Percentiles rank a stretch among this genome's conserved stretches.
Conservation (phyloP, 2,797 vertebrate genomes). For the Cyclopterus lumpus region DNA sequence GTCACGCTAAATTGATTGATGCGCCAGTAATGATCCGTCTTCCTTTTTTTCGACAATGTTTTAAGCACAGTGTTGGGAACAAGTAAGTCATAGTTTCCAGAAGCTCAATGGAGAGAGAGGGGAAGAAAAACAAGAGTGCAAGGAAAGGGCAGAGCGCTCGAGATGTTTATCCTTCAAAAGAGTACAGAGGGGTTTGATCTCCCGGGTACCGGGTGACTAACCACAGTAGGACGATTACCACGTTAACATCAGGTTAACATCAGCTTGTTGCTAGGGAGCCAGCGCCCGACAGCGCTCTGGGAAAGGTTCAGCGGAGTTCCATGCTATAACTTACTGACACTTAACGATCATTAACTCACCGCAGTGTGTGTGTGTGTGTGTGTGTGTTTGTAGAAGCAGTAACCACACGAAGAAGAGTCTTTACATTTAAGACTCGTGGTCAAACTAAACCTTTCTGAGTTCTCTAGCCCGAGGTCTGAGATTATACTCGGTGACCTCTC, state of each 20-base stretch:
- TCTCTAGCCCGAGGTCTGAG: conserved; percentile 37
- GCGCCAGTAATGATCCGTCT: conserved; percentile 29
- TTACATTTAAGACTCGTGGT: conserved; percentile 68
- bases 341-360: conserved; percentile 69
- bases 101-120: conserved; percentile 48
- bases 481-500: conserved; percentile 53
- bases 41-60: conserved; percentile 39
- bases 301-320: conserved; percentile 70
- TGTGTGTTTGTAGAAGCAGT: conserved; percentile 34
- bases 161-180: conserved; percentile 79
- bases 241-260: no score
- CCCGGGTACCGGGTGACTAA: conserved; percentile 71
- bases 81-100: conserved; percentile 76
- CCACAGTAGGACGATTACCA: conserved; percentile 79
- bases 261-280: no score
- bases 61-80: conserved; percentile 54
- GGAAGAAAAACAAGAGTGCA: conserved; percentile 53
- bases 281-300: conserved; percentile 65
- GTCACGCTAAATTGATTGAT: conserved; percentile 30
- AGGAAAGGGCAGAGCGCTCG: conserved; percentile 62
- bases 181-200: conserved; percentile 72
- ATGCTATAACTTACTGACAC: conserved; percentile 75
- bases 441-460: conserved; percentile 52
- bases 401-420: conserved; percentile 73
- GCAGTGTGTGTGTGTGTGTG: not conserved